Conservation (phyloP, 1,140 invertebrate species). For the Sweltsa coloradensis region DNA sequence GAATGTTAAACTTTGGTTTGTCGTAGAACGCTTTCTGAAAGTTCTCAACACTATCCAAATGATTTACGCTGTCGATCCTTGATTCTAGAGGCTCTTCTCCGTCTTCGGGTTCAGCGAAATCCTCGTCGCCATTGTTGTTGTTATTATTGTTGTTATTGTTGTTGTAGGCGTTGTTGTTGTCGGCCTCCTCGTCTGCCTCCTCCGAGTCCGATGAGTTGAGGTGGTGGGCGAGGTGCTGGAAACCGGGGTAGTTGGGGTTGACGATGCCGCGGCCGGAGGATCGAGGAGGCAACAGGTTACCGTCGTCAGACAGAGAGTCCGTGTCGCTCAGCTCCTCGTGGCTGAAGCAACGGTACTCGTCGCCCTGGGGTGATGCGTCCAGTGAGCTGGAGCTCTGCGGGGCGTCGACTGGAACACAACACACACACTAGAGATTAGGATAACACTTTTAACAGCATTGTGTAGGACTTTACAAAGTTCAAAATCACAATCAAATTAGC, state of each 20-base stretch:
- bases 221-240: constrained; percentile 30
- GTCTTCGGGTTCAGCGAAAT: constrained; percentile 10
- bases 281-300: constrained; percentile 22
- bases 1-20: constrained; percentile 41
- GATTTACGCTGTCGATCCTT: constrained; percentile 37
- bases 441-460: no score
- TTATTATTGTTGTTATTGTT: constrained; percentile 25
- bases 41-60: constrained; percentile 35
- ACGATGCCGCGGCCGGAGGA: constrained; percentile 48
- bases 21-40: constrained; percentile 44
- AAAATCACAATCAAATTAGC: no score
- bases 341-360: constrained; percentile 17
- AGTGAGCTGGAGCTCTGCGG: constrained; percentile 14
- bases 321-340: constrained; percentile 23
- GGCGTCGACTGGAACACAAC: background rate
- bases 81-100: constrained; percentile 8
- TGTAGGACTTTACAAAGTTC: no score
- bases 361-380: constrained; percentile 16
- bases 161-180: constrained; percentile 25
- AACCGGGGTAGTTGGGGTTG: constrained; percentile 66
- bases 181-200: constrained; percentile 30
- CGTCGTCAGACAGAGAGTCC: constrained; percentile 28
- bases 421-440: background rate
- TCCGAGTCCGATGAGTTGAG: constrained; percentile 31
- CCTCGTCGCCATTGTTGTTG: constrained; percentile 16